Percentiles rank a stretch among this genome's conserved stretches.
Evolutionary conservation across 2,888 invertebrate genomes (phyloP).

Genomic region (Ferrisia virgata): DNA sequence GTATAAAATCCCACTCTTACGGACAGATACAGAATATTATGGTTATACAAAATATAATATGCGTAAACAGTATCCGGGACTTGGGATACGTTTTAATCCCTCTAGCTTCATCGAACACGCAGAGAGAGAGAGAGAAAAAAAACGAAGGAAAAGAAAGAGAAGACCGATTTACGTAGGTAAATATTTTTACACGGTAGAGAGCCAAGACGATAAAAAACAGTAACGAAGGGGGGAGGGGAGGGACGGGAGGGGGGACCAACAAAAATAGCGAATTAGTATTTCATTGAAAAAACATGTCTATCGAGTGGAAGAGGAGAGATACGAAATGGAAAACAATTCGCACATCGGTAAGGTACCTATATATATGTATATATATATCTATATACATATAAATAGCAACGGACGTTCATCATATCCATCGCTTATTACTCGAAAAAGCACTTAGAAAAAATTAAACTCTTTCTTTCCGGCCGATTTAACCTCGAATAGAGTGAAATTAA

Average conservation of each 20-base stretch:
- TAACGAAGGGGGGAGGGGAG: not conserved
- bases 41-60: no score
- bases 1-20: not conserved
- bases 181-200: not conserved
- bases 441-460: slow-evolving; percentile 11
- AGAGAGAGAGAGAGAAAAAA: not conserved
- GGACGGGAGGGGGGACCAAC: not conserved
- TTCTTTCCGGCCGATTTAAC: not conserved
- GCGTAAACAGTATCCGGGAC: not conserved
- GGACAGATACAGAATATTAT: not conserved
- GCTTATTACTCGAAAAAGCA: slow-evolving; percentile 19
- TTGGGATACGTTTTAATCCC: not conserved
- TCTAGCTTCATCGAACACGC: not conserved
- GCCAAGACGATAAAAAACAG: not conserved
- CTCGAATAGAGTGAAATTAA: not conserved
- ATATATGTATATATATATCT: no score
- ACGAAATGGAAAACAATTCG: not conserved
- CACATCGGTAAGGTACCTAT: not conserved
- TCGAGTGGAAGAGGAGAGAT: not conserved
- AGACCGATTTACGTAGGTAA: not conserved
- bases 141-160: not conserved
- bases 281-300: not conserved
- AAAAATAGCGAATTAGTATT: not conserved
- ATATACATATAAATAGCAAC: not conserved
- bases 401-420: not conserved